Conservation (phyloP, 2,888 invertebrate genomes). For the Tetropium fuscum region DNA sequence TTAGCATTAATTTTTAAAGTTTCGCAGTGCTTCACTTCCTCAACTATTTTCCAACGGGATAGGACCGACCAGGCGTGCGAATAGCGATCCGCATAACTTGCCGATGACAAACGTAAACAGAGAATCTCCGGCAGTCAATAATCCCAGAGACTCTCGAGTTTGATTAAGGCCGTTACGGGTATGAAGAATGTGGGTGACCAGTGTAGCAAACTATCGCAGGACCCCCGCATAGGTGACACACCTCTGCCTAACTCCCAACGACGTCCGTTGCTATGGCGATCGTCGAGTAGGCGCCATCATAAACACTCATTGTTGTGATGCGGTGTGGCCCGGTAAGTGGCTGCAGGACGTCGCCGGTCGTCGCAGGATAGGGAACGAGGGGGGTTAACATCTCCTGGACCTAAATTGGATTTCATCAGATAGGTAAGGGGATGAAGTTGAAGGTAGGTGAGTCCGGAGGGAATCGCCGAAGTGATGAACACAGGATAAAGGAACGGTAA, state of each 20-base stretch:
- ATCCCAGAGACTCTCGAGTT: constrained; percentile 23
- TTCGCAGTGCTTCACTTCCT: no score
- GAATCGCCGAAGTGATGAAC: constrained; percentile 54
- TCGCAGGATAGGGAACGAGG: constrained; percentile 44
- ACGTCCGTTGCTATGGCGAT: constrained; percentile 66
- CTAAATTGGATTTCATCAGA: constrained; percentile 64
- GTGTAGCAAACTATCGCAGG: constrained; percentile 42
- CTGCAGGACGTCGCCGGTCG: constrained; percentile 54
- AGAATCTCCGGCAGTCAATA: constrained; percentile 24
- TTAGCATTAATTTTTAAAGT: no score
- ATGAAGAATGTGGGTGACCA: constrained; percentile 33
- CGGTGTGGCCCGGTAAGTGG: constrained; percentile 60
- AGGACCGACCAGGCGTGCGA: neutral
- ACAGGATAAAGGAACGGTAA: constrained; percentile 60
- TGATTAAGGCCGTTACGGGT: constrained; percentile 27
- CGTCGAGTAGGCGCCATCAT: constrained; percentile 68
- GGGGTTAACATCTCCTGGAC: constrained; percentile 53
- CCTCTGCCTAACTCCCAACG: constrained; percentile 57
- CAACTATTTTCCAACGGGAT: neutral
- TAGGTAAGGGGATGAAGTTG: constrained; percentile 43
- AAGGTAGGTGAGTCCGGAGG: constrained; percentile 48
- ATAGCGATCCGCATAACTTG: neutral
- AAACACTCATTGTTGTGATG: constrained; percentile 68
- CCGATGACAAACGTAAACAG: constrained; percentile 1
- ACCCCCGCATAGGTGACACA: constrained; percentile 58